These are phyloP conservation scores for Prionchulus punctatus DNA, from an alignment of 2,888 invertebrate species.

Conservation along the genomic window DNA sequence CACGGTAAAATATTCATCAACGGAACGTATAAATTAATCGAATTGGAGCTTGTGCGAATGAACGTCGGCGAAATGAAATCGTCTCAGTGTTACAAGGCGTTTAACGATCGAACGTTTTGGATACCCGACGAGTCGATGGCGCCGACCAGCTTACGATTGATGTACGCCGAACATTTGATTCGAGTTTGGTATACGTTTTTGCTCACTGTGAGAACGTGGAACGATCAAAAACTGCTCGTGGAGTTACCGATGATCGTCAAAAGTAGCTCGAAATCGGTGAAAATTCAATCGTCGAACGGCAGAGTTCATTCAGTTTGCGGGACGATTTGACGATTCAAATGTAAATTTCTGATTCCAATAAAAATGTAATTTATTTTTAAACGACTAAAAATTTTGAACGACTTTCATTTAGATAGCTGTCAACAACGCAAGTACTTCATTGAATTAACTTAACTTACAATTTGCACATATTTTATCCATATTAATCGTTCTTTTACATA, in stretches of 20 bases:
- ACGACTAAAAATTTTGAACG: too few species aligned
- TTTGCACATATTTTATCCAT: too few species aligned
- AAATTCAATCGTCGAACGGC: too few species aligned
- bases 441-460: too few species aligned
- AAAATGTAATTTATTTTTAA: too few species aligned
- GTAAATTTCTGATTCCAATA: too few species aligned
- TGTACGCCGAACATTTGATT: background rate
- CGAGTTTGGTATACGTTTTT: background rate
- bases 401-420: too few species aligned
- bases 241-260: conserved; percentile 5
- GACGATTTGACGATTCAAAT: too few species aligned
- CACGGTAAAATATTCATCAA: conserved; percentile 2
- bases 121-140: conserved; percentile 7
- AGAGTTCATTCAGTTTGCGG: too few species aligned
- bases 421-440: too few species aligned
- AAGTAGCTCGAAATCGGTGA: too few species aligned
- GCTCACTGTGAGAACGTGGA: background rate
- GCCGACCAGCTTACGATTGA: background rate
- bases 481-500: too few species aligned
- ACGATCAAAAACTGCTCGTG: background rate
- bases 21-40: background rate
- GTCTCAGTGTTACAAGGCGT: conserved; percentile 7
- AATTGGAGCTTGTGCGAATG: background rate
- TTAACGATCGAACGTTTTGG: conserved; percentile 10
- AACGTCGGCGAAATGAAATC: conserved; percentile 1